A percentile compares a stretch with the other conserved stretches of the same genome.
Evolutionary conservation across 2,113 vertebrate species (phyloP).

Genomic region (Lethenteron reissneri): DNA sequence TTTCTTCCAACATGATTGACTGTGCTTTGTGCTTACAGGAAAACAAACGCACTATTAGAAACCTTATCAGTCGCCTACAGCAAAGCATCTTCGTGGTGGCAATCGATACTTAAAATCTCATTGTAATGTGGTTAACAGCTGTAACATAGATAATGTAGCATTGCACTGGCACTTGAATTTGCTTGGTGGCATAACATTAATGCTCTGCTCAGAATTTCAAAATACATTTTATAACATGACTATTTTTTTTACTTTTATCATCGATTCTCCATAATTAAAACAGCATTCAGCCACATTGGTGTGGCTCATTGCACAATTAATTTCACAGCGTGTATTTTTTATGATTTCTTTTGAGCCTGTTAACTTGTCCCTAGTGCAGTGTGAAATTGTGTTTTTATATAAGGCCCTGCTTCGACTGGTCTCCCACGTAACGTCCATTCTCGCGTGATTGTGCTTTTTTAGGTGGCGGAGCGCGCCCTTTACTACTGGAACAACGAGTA

Average conservation of each 20-base stretch:
- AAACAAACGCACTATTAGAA: too few species aligned
- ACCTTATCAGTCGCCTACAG: too few species aligned
- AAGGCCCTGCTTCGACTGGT: background rate
- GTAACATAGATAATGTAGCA: background rate
- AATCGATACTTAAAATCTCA: too few species aligned
- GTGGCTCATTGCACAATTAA: too few species aligned
- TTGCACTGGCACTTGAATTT: background rate
- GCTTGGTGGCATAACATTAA: background rate
- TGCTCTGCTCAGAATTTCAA: background rate
- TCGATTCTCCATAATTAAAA: too few species aligned
- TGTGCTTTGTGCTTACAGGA: too few species aligned
- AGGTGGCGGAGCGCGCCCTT: conserved; percentile 86
- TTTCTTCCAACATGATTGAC: too few species aligned
- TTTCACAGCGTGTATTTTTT: too few species aligned
- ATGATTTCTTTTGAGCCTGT: background rate
- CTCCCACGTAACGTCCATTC: background rate
- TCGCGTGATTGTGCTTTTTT: conserved; percentile 8
- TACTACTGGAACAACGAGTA: conserved; percentile 99
- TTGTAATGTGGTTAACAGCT: too few species aligned
- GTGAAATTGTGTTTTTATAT: background rate
- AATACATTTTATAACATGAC: background rate
- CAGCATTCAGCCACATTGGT: too few species aligned
- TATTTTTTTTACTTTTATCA: too few species aligned
- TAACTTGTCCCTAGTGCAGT: background rate
- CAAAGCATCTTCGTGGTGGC: too few species aligned